phyloP scores from a whole-genome alignment of 2,113 vertebrate species.

The Eclectus roratus region DNA sequence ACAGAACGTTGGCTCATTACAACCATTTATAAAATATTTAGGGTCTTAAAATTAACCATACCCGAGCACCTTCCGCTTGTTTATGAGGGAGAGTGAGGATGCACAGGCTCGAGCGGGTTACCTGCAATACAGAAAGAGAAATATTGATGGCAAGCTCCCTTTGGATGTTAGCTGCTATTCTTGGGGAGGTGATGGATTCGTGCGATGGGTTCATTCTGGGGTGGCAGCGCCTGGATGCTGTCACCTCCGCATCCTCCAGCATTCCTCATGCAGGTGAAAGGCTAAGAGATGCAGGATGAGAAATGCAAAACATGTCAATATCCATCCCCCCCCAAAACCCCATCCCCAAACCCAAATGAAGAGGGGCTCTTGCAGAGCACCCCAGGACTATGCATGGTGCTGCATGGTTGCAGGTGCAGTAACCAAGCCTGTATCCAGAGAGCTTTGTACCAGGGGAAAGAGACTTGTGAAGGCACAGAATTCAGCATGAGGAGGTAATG shows the following conservation, averaged over 20 bases:
- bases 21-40: conserved; percentile 72
- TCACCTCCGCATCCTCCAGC: neutral
- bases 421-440: neutral
- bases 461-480: neutral
- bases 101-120: neutral
- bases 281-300: neutral
- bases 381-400: rapidly evolving
- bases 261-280: neutral
- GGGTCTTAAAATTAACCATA: conserved; percentile 69
- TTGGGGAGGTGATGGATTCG: neutral
- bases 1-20: conserved; percentile 15
- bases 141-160: neutral
- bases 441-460: neutral
- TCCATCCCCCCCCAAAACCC: neutral
- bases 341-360: neutral
- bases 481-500: conserved; percentile 42
- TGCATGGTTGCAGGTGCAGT: rapidly evolving
- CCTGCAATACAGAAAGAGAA: neutral
- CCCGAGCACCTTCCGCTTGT: conserved; percentile 4
- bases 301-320: neutral
- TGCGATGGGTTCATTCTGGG: rapidly evolving
- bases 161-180: too few species aligned
- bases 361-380: rapidly evolving
- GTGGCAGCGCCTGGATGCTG: neutral
- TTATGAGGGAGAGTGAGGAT: neutral